A percentile compares a stretch with the other conserved stretches of the same genome.
These are phyloP conservation scores for Stegastes partitus DNA, from an alignment of 2,113 vertebrate genomes.

Conservation along the genomic window DNA sequence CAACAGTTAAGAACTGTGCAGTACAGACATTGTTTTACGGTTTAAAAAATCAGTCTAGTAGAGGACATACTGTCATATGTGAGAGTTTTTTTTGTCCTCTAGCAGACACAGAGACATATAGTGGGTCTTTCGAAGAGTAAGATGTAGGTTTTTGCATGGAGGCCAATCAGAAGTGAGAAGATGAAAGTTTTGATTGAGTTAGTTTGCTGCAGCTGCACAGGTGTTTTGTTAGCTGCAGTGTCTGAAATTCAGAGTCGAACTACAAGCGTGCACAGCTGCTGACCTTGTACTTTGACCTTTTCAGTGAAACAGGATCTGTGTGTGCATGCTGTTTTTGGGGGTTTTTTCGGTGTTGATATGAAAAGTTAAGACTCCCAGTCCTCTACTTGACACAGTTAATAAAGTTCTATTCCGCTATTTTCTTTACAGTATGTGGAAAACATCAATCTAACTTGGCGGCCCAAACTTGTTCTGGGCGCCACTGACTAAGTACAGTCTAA, in stretches of 20 bases:
- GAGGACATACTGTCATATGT: conserved; percentile 52
- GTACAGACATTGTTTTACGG: conserved; percentile 65
- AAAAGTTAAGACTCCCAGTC: conserved; percentile 47
- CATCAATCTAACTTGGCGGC: conserved; percentile 76
- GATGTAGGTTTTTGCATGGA: conserved; percentile 41
- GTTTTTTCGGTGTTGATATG: conserved; percentile 26
- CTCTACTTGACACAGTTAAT: conserved; percentile 49
- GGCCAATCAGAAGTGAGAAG: conserved; percentile 52
- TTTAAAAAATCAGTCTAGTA: conserved; percentile 61
- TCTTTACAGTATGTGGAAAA: conserved; percentile 51
- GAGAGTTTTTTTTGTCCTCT: conserved; percentile 47
- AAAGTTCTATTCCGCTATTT: conserved; percentile 57
- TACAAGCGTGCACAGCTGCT: conserved; percentile 22
- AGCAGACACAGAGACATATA: conserved; percentile 51
- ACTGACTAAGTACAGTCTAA: conserved; percentile 76
- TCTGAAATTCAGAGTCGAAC: conserved; percentile 16
- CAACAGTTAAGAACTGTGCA: conserved; percentile 47
- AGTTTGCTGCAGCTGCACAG: conserved; percentile 31
- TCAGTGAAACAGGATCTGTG: conserved; percentile 20
- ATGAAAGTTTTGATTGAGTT: conserved; percentile 55
- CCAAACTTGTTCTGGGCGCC: conserved; percentile 72
- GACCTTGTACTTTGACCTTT: conserved; percentile 62
- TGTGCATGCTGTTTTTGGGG: conserved; percentile 29
- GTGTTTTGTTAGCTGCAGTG: conserved; percentile 45
- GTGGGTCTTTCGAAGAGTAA: conserved; percentile 47